phyloP scores from a whole-genome alignment of 2,113 vertebrate species.

The Camelus bactrianus region DNA sequence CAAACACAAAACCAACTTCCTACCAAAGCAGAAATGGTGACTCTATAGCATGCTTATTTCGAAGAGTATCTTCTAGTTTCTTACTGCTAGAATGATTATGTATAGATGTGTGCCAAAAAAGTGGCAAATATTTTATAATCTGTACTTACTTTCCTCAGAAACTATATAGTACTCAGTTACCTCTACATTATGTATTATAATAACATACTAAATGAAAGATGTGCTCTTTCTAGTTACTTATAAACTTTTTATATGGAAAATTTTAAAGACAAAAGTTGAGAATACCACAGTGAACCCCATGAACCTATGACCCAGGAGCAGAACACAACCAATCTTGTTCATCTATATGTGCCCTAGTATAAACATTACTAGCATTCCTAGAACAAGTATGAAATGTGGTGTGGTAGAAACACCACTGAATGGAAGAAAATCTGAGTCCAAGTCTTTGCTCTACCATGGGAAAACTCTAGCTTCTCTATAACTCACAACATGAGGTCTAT shows the following conservation, averaged over 20 bases:
- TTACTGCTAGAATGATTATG: neutral
- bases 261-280: neutral
- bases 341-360: neutral
- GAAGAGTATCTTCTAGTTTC: neutral
- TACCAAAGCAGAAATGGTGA: neutral
- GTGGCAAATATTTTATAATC: neutral
- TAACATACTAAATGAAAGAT: neutral
- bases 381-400: neutral
- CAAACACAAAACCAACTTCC: neutral
- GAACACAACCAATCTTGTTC: neutral
- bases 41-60: neutral
- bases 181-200: neutral
- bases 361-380: neutral
- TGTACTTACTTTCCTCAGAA: constrained; percentile 13
- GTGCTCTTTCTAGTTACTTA: neutral
- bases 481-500: neutral
- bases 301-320: neutral
- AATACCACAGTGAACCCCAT: neutral
- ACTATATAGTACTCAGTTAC: neutral
- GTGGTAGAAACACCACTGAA: neutral
- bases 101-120: neutral
- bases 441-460: neutral
- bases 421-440: neutral
- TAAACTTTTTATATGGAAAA: neutral
- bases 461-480: neutral